Evolutionary conservation across 2,888 invertebrate genomes (phyloP).

Genomic region (Eristalinus sepulchralis): DNA sequence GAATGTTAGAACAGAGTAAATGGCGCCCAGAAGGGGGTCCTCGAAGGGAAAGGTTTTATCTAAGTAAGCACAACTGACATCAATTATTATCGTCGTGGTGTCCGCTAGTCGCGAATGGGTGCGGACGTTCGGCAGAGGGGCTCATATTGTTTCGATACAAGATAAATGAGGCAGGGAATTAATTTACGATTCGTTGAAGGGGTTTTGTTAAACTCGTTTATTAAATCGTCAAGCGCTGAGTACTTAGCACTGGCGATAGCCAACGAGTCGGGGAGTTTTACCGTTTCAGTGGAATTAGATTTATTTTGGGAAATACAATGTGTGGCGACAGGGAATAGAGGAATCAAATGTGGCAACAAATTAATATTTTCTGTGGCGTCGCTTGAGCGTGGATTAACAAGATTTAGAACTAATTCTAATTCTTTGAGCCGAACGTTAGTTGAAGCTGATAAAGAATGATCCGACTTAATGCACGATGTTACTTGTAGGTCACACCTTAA

Average conservation of each 20-base stretch:
- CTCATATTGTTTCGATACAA: slow-evolving; percentile 35
- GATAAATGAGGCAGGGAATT: slow-evolving; percentile 41
- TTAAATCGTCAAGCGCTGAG: slow-evolving; percentile 25
- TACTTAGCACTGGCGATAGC: slow-evolving; percentile 9
- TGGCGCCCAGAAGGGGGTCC: neutral
- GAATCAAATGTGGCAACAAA: neutral
- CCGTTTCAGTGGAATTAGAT: neutral
- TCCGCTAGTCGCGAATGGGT: slow-evolving; percentile 5
- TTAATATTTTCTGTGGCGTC: neutral
- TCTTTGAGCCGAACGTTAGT: too few species aligned
- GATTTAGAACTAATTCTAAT: too few species aligned
- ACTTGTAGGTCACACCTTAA: too few species aligned
- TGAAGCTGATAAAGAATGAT: too few species aligned
- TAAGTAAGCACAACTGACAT: neutral
- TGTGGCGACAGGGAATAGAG: neutral
- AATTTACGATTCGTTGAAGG: slow-evolving; percentile 30
- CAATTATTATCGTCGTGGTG: slow-evolving; percentile 13
- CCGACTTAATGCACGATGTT: too few species aligned
- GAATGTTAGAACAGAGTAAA: neutral
- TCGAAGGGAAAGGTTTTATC: neutral
- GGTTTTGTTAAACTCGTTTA: slow-evolving; percentile 19
- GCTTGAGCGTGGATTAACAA: too few species aligned
- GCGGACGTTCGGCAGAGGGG: slow-evolving; percentile 13
- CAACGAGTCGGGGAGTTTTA: neutral
- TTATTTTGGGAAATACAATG: slow-evolving; percentile 3